These are phyloP conservation scores for Trichonephila inaurata DNA, from an alignment of 1,140 invertebrate genomes.

Conservation along the genomic window DNA sequence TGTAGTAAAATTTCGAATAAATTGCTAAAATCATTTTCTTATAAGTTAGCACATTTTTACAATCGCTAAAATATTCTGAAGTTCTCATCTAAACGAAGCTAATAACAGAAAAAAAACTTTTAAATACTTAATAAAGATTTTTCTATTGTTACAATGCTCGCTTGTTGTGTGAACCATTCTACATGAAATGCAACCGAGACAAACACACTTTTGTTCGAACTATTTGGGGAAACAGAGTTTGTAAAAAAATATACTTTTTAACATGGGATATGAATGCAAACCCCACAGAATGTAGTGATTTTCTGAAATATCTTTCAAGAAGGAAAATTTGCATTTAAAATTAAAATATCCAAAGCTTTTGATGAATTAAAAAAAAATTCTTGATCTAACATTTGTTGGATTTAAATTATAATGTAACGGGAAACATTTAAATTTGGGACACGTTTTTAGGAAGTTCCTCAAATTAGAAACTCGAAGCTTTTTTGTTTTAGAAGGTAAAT, in stretches of 20 bases:
- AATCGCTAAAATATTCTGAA: background rate
- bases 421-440: slow-evolving; percentile 24
- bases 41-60: slow-evolving; percentile 33
- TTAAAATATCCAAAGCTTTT: too few species aligned
- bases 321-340: too few species aligned
- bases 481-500: slow-evolving; percentile 69
- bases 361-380: too few species aligned
- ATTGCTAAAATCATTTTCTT: slow-evolving; percentile 55
- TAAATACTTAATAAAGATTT: slow-evolving; percentile 39
- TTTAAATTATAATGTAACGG: too few species aligned
- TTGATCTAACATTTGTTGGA: too few species aligned
- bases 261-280: too few species aligned
- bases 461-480: slow-evolving; percentile 55
- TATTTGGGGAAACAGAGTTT: background rate
- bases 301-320: too few species aligned
- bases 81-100: background rate
- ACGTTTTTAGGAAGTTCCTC: slow-evolving; percentile 71
- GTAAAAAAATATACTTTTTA: too few species aligned
- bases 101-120: slow-evolving; percentile 2
- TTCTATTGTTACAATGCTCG: background rate
- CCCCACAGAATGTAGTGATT: too few species aligned
- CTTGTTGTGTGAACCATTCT: background rate
- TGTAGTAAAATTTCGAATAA: slow-evolving; percentile 52
- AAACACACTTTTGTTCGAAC: background rate
- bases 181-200: background rate